Conservation (phyloP, 35 echinoderm and acorn worm species). For the Hemicentrotus pulcherrimus region DNA sequence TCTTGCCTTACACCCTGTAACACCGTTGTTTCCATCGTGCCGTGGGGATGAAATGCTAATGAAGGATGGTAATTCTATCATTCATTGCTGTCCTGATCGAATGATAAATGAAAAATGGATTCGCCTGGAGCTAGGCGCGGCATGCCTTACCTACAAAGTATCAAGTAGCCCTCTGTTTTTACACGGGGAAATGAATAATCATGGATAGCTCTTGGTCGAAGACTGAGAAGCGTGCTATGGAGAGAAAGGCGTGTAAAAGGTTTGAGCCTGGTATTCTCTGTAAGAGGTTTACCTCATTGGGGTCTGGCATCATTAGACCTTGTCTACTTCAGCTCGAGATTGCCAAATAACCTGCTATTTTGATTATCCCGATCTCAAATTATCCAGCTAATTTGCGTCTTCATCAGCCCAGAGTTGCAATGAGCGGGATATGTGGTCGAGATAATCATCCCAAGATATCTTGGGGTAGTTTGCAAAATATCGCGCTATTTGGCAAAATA, state of each 20-base stretch:
- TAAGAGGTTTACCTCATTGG: background rate
- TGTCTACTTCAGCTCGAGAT: too few relatives aligned
- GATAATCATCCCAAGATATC: too few relatives aligned
- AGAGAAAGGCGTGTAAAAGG: background rate
- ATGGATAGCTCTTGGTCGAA: background rate
- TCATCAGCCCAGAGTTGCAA: too few relatives aligned
- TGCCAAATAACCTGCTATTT: too few relatives aligned
- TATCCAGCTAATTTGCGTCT: too few relatives aligned
- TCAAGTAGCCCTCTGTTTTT: slow-evolving; percentile 11
- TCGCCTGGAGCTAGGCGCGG: background rate
- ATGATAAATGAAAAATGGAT: slow-evolving; percentile 14
- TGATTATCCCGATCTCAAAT: too few relatives aligned
- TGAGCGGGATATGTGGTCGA: too few relatives aligned
- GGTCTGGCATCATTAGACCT: too few relatives aligned
- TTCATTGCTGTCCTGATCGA: slow-evolving; percentile 9
- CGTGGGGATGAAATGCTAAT: slow-evolving; percentile 1
- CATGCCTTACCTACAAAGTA: background rate
- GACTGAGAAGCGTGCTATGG: background rate
- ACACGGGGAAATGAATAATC: background rate
- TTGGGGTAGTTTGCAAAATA: too few relatives aligned
- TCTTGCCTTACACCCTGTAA: slow-evolving; percentile 1
- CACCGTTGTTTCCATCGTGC: background rate
- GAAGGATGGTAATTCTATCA: slow-evolving; percentile 4
- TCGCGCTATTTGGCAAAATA: too few relatives aligned
- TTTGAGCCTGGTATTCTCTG: background rate